A percentile compares a stretch with the other conserved stretches of the same genome.
phyloP scores from a whole-genome alignment of 2,888 invertebrate species.

The Ectemnius continuus region DNA sequence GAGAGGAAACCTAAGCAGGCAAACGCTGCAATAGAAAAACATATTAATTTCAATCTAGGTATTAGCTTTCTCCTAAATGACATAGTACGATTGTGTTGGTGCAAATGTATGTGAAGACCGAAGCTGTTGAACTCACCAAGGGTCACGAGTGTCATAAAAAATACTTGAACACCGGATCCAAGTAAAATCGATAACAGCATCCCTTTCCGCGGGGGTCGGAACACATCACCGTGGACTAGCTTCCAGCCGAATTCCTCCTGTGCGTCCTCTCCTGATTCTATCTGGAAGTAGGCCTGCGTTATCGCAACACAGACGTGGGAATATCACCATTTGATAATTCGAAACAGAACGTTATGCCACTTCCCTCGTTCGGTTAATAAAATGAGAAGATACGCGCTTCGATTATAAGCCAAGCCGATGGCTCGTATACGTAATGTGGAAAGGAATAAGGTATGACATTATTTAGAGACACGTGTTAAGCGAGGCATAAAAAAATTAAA shows the following conservation, averaged over 20 bases:
- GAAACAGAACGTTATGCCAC: slow-evolving; percentile 32
- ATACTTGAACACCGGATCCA: slow-evolving; percentile 98
- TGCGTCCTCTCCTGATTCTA: slow-evolving; percentile 91
- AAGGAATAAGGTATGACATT: neutral
- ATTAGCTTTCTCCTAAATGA: too few species aligned
- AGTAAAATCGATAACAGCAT: slow-evolving; percentile 97
- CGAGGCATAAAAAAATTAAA: neutral
- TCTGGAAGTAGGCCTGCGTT: slow-evolving; percentile 78
- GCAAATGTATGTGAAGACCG: too few species aligned
- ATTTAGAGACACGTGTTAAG: neutral
- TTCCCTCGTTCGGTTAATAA: slow-evolving; percentile 25
- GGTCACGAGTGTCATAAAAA: slow-evolving; percentile 97
- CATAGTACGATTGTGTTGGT: too few species aligned
- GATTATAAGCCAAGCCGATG: too few species aligned
- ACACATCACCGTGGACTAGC: slow-evolving; percentile 98
- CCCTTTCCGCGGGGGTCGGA: slow-evolving; percentile 96
- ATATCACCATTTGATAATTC: slow-evolving; percentile 55
- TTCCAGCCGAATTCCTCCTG: slow-evolving; percentile 99
- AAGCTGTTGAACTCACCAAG: slow-evolving; percentile 80
- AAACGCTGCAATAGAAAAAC: slow-evolving; percentile 83
- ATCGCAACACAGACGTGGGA: slow-evolving; percentile 71
- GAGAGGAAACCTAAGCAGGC: slow-evolving; percentile 99
- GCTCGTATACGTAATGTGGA: too few species aligned
- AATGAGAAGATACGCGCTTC: neutral
- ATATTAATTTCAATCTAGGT: neutral